These are phyloP conservation scores for Atherinosoma microstoma DNA, from an alignment of 2,797 vertebrate species.

Conservation along the genomic window DNA sequence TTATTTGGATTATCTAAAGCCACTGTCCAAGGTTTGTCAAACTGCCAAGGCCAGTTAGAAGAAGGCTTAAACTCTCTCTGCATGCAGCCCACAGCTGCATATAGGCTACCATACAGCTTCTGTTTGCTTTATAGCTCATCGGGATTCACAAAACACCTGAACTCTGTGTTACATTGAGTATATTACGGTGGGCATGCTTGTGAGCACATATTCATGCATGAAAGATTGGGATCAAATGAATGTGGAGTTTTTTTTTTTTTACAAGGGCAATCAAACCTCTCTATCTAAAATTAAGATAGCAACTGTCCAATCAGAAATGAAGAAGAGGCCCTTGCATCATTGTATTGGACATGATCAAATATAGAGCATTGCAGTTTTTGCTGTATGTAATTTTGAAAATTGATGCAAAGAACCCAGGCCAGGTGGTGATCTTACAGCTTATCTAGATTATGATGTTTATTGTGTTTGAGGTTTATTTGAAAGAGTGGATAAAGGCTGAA, in stretches of 20 bases:
- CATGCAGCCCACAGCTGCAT: conserved; percentile 9
- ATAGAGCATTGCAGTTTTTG: neutral
- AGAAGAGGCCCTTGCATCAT: neutral
- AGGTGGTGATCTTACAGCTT: neutral
- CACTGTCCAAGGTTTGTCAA: conserved; percentile 15
- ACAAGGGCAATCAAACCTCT: conserved; percentile 5
- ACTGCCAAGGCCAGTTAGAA: conserved; percentile 51
- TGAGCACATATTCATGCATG: neutral
- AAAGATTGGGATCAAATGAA: neutral
- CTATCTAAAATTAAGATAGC: neutral
- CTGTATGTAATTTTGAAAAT: neutral
- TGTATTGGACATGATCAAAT: neutral
- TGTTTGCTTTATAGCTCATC: conserved; percentile 22
- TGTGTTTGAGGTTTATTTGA: conserved; percentile 13
- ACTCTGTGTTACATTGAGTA: neutral
- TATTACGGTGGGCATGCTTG: neutral
- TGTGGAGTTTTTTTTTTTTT: neutral
- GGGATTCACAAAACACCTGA: conserved; percentile 29
- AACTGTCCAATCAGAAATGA: neutral
- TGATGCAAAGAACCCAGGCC: neutral
- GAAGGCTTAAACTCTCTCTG: conserved; percentile 14
- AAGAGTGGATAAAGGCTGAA: neutral
- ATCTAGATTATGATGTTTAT: conserved; percentile 19
- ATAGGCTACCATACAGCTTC: neutral
- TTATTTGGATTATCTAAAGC: conserved; percentile 60